A percentile compares a stretch with the other conserved stretches of the same genome.
These are phyloP conservation scores for Glyphotaelius pellucidus DNA, from an alignment of 2,888 invertebrate species.

Conservation along the genomic window DNA sequence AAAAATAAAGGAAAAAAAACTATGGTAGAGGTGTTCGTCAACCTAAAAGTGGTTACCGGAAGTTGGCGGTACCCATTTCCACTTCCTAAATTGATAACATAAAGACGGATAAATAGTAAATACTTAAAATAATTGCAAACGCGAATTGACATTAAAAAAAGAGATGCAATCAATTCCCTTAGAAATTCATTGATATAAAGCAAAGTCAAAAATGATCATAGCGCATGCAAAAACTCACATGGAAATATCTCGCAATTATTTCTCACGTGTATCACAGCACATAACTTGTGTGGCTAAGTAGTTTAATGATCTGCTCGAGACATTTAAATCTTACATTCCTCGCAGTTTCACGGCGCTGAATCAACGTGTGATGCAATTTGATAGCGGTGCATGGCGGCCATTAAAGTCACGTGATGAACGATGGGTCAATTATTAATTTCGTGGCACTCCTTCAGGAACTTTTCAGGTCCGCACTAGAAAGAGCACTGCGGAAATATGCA, in stretches of 20 bases:
- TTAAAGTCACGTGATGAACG: constrained; percentile 55
- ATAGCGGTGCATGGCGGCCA: constrained; percentile 45
- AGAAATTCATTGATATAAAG: neutral
- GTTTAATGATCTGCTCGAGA: constrained; percentile 7
- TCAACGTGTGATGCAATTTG: constrained; percentile 51
- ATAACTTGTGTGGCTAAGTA: neutral
- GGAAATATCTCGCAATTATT: neutral
- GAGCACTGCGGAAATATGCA: neutral
- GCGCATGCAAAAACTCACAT: neutral
- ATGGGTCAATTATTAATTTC: constrained; percentile 59
- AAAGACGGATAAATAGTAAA: too few species aligned
- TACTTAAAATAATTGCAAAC: too few species aligned
- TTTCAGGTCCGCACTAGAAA: constrained; percentile 10
- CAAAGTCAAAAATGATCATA: neutral
- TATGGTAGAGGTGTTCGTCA: too few species aligned
- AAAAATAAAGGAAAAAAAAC: too few species aligned
- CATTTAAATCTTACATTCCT: constrained; percentile 43
- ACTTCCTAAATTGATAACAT: too few species aligned
- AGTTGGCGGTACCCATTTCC: too few species aligned
- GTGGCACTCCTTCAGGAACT: constrained; percentile 45
- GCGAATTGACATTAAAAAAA: too few species aligned
- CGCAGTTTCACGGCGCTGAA: constrained; percentile 2
- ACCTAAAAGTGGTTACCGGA: too few species aligned
- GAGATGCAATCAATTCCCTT: neutral
- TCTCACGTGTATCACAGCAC: neutral